Evolutionary conservation across 2,113 vertebrate genomes (phyloP), one percentile per base, ranked within the genome.

Genomic region (Electrona antarctica): DNA sequence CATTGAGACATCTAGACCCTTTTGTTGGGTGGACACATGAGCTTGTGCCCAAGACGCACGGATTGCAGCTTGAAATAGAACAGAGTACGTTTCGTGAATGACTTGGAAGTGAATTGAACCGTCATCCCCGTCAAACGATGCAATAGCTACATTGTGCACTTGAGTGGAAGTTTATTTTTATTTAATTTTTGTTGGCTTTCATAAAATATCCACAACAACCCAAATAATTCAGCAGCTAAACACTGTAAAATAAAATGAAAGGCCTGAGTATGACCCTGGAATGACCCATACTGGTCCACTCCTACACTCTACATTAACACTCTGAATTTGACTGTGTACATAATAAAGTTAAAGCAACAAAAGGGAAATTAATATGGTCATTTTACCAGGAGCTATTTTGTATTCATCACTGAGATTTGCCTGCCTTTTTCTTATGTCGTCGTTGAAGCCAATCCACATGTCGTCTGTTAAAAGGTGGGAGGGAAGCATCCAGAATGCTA

Each of bases 361-460:
- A 89, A 87, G 77, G 82, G 76, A 88, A 21, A 85, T n/a, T 0
- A 0, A 71, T 52, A 12, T 41, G 64, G 68, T 70, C 64, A 62
- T 76, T 15, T 21, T 59, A 11, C 5, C 11, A 54, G 51, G 12
- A 48, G 11, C 55, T 46, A 41, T 62, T 21, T 41, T 63, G 33
- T 14, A 59, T 59, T 15, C 9, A 49, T 57, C 12, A 62, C 29
- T 28, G 28, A 14, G 12, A 59, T 49, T 45, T 57, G 6, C 41
- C 15, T 55, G 8, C 28, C 10, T 46, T 60, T 57, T n/a, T 51
- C 66, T 49, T 58, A 29, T 49, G 59, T 12, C 13, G 57, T 7
- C 13, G 67, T 7, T 33, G 56, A 14, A 14, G 45, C 14, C 47
- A n/a, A 58, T 10, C 14, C 33, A 51, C 2, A 11, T 0, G 7